Conservation (phyloP, 2,113 vertebrate genomes). For the Columbina picui region DNA sequence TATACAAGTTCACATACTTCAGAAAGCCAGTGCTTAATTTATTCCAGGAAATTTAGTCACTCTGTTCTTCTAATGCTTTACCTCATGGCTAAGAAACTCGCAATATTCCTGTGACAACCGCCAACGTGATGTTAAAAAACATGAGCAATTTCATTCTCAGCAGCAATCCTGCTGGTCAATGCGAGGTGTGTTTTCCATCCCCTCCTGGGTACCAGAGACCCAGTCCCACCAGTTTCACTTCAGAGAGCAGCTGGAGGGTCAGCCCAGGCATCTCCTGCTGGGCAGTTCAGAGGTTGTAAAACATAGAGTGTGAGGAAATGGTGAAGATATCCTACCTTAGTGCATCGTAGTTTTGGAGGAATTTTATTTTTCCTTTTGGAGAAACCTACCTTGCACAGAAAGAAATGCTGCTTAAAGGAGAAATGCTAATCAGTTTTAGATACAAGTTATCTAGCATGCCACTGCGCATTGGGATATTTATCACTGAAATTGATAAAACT, state of each 20-base stretch:
- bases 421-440: neutral
- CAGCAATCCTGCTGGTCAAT: neutral
- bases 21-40: constrained; percentile 9
- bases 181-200: neutral
- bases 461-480: neutral
- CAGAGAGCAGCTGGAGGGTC: neutral
- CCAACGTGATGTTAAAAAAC: neutral
- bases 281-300: neutral
- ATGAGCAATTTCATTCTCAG: neutral
- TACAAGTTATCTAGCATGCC: neutral
- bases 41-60: constrained; percentile 15
- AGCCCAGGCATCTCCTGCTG: neutral
- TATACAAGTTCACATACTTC: neutral
- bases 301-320: neutral
- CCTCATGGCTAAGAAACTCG: neutral
- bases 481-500: neutral
- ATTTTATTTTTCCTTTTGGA: neutral
- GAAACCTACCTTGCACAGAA: neutral
- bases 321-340: neutral
- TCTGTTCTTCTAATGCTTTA: neutral
- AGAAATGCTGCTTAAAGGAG: neutral
- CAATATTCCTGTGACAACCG: neutral
- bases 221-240: neutral
- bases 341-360: neutral
- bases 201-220: neutral